Evolutionary conservation across 2,113 vertebrate species (phyloP), one percentile per base, ranked within the genome.

Genomic region (Dipodomys spectabilis): DNA sequence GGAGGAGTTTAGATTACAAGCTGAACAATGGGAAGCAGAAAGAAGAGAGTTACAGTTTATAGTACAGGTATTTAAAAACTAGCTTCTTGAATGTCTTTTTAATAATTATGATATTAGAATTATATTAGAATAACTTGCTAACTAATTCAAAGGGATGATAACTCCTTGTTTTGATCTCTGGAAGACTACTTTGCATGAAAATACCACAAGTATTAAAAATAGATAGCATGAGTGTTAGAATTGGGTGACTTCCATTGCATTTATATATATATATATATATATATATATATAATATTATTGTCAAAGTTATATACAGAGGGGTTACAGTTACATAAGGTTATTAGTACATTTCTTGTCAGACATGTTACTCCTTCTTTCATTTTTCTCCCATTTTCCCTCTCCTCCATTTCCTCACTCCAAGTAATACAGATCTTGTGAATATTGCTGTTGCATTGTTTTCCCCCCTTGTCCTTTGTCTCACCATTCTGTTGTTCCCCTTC

Each of bases 1-100:
- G 95, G 96, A 97, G 22, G 97, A 97, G 7, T 96, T 97, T 94
- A 96, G 96, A 93, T 96, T 95, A 96, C 96, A 97, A 95, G 93
- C 94, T 86, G 97, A 97, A 16, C 95, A 95, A 32, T 97, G 97
- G 97, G 95, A 97, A 93, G 80, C 95, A 93, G 97, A 97, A 95
- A 97, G 96, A 95, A 96, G 95, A 94, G 97, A 97, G 86, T 91
- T 97, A 83, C 96, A 97, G 45, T 96, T 97, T 71, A 96, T 98
- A 94, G 94, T 97, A 81, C 97, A 98, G 97, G 97, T 97, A 97
- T 96, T 96, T 84, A 91, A 89, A 95, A 88, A 86, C 68, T 88
- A 7, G 18, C 16, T 90, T 89, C n/a, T 49, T 95, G 87, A 86
- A 78, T 93, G n/a, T 73, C 44, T 79, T 93, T 77, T 82, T 79